Percentiles rank a stretch among this genome's conserved stretches.
Conservation (phyloP, 2,888 invertebrate species). For the Lithophane semibrunnea region DNA sequence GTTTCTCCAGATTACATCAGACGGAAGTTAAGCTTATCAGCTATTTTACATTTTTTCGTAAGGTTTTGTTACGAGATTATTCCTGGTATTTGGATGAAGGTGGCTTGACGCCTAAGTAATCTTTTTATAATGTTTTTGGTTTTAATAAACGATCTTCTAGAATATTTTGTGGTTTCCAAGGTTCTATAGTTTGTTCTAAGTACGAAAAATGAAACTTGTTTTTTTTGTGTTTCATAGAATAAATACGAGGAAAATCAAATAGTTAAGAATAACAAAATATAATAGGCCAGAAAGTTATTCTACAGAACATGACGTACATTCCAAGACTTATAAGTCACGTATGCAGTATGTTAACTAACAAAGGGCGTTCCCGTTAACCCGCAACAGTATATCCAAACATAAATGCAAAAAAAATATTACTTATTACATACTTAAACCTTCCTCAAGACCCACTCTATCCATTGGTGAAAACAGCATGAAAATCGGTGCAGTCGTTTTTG, state of each 20-base stretch:
- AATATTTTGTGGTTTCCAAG: conserved; percentile 17
- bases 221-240: neutral
- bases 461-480: no score
- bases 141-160: conserved; percentile 38
- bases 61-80: conserved; percentile 64
- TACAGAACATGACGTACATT: neutral
- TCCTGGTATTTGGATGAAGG: conserved; percentile 29
- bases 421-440: no score
- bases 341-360: no score
- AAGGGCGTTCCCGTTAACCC: no score
- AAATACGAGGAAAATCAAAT: neutral
- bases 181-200: neutral
- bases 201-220: conserved; percentile 7
- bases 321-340: no score
- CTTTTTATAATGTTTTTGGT: conserved; percentile 42
- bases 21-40: conserved; percentile 50
- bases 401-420: no score
- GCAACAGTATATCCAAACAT: no score
- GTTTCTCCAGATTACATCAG: conserved; percentile 72
- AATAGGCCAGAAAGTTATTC: neutral
- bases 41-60: conserved; percentile 70
- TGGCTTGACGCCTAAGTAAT: conserved; percentile 37
- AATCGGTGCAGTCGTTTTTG: no score
- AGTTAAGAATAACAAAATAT: neutral
- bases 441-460: no score